Evolutionary conservation across 2,888 invertebrate species (phyloP).

Genomic region (Agrilus cyanescens): DNA sequence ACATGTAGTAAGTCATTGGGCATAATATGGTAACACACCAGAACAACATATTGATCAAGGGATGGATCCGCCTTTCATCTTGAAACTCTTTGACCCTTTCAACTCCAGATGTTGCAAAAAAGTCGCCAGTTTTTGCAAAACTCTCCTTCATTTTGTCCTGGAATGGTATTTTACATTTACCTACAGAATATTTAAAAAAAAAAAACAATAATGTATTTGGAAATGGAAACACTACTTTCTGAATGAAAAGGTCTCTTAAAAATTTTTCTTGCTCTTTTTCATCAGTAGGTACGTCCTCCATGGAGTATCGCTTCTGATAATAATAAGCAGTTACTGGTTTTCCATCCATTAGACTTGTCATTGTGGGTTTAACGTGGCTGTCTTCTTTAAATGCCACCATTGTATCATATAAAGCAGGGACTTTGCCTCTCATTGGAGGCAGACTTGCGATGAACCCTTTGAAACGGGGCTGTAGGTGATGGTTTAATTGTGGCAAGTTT

Average conservation of each 20-base stretch:
- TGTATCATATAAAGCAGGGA: slow-evolving; percentile 75
- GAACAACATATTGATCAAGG: slow-evolving; percentile 56
- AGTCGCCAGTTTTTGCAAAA: slow-evolving; percentile 64
- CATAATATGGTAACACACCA: slow-evolving; percentile 60
- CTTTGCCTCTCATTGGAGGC: slow-evolving; percentile 66
- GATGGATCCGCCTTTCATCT: slow-evolving; percentile 48
- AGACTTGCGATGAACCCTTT: slow-evolving; percentile 85
- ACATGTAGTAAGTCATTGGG: slow-evolving; percentile 59
- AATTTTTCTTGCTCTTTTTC: slow-evolving; percentile 65
- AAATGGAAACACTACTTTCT: slow-evolving; percentile 49
- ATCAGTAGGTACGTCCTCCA: slow-evolving; percentile 66
- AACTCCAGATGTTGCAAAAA: slow-evolving; percentile 64
- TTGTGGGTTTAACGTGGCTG: slow-evolving; percentile 60
- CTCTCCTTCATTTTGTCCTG: slow-evolving; percentile 66
- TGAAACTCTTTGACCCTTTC: slow-evolving; percentile 47
- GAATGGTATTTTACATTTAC: slow-evolving; percentile 8
- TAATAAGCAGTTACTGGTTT: slow-evolving; percentile 61
- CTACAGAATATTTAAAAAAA: slow-evolving; percentile 1
- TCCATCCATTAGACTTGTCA: slow-evolving; percentile 65
- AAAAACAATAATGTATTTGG: slow-evolving; percentile 1
- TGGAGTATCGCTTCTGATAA: slow-evolving; percentile 68
- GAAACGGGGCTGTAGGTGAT: slow-evolving; percentile 90
- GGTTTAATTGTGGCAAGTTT: slow-evolving; percentile 71
- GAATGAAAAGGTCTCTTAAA: slow-evolving; percentile 69
- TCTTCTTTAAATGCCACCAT: slow-evolving; percentile 58